phyloP scores from a whole-genome alignment of 2,797 vertebrate genomes.

The Sebastes goodei region DNA sequence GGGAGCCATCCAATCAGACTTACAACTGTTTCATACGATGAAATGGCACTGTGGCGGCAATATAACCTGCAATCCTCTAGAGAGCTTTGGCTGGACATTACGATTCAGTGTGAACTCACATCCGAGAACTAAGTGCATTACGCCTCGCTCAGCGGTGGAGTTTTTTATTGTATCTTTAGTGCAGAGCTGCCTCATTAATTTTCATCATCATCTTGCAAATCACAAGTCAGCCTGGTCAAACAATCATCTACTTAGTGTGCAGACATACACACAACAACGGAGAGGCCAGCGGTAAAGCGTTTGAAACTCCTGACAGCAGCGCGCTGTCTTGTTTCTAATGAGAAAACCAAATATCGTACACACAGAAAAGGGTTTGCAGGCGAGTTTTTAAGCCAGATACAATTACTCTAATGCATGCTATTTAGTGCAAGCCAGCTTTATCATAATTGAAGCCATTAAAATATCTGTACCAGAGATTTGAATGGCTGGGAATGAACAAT shows the following conservation, averaged over 20 bases:
- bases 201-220: conserved; percentile 14
- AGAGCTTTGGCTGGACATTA: conserved; percentile 42
- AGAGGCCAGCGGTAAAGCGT: background rate
- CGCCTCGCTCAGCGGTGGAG: background rate
- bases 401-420: conserved; percentile 46
- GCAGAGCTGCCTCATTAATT: conserved; percentile 1
- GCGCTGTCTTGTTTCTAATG: background rate
- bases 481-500: conserved; percentile 36
- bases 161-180: conserved; percentile 8
- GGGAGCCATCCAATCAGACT: conserved; percentile 56
- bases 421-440: conserved; percentile 23
- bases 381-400: conserved; percentile 8
- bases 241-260: background rate
- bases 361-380: background rate
- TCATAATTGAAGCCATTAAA: conserved; percentile 43
- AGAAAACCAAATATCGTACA: background rate
- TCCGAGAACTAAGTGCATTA: conserved; percentile 33
- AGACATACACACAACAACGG: background rate
- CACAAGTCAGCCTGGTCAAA: background rate
- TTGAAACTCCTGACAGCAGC: background rate
- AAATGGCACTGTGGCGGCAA: conserved; percentile 38
- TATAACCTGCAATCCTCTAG: conserved; percentile 22
- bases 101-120: conserved; percentile 40
- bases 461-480: conserved; percentile 29
- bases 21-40: conserved; percentile 55